Conservation (phyloP, 1,140 invertebrate genomes). For the Danaus melanippus region DNA sequence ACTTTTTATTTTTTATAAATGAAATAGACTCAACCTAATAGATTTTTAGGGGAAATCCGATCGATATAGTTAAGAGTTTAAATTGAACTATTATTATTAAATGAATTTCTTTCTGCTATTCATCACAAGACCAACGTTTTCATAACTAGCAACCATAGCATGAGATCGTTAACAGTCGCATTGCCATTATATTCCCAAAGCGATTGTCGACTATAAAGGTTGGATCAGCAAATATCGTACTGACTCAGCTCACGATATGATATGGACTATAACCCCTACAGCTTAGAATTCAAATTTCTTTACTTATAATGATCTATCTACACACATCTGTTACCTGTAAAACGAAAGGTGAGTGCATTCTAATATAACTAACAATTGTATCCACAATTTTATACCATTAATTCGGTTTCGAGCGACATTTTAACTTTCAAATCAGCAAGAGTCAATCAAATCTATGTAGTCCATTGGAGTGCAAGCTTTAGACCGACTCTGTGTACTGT, state of each 20-base stretch:
- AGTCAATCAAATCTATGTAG: slow-evolving; percentile 1
- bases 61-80: too few species aligned
- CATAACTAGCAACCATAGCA: too few species aligned
- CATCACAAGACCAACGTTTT: too few species aligned
- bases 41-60: neutral
- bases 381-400: too few species aligned
- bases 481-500: slow-evolving; percentile 1
- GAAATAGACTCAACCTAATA: neutral
- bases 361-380: too few species aligned
- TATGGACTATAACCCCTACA: neutral
- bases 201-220: neutral
- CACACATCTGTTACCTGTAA: too few species aligned
- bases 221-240: slow-evolving; percentile 8
- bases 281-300: too few species aligned
- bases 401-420: neutral
- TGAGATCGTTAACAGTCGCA: neutral
- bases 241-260: slow-evolving; percentile 10
- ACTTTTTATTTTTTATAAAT: too few species aligned
- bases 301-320: too few species aligned
- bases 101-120: too few species aligned
- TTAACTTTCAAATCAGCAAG: slow-evolving; percentile 11
- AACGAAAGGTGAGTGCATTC: too few species aligned
- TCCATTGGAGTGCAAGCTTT: slow-evolving; percentile 4
- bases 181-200: slow-evolving; percentile 5
- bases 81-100: too few species aligned